A percentile compares a stretch with the other conserved stretches of the same genome.
phyloP scores from a whole-genome alignment of 64 coral and sea anemone genomes.

The Pocillopora damicornis region DNA sequence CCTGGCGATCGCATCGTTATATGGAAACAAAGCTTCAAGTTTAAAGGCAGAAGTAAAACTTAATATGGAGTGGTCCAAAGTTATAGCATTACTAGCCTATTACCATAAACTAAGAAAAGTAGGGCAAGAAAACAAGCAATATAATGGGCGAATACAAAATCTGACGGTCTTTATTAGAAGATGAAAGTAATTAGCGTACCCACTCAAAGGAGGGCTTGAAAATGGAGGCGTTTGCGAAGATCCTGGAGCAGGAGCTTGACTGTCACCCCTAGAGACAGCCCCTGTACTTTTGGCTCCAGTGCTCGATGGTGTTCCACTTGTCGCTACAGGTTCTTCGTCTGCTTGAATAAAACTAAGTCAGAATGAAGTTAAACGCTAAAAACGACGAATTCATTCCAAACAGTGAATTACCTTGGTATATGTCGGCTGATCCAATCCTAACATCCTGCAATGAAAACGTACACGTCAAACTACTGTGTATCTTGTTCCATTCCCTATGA shows the following conservation, averaged over 20 bases:
- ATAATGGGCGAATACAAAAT: too few relatives aligned
- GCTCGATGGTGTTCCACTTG: slow-evolving; percentile 35
- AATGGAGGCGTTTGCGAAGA: slow-evolving; percentile 42
- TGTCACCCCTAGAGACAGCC: slow-evolving; percentile 18
- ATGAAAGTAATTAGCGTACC: not conserved
- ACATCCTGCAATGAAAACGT: slow-evolving; percentile 26
- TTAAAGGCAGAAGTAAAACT: too few relatives aligned
- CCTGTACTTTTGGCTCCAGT: slow-evolving; percentile 11
- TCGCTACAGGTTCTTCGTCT: slow-evolving; percentile 57
- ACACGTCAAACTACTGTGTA: not conserved
- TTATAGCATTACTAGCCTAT: too few relatives aligned
- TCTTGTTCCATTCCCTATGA: not conserved
- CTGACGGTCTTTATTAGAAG: too few relatives aligned
- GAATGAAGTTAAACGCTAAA: not conserved
- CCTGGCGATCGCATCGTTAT: too few relatives aligned
- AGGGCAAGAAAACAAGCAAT: too few relatives aligned
- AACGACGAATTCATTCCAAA: not conserved
- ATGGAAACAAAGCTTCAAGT: too few relatives aligned
- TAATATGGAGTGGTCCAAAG: too few relatives aligned
- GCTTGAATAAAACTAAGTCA: not conserved
- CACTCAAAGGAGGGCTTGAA: not conserved
- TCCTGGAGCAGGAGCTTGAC: slow-evolving; percentile 9
- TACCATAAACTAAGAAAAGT: too few relatives aligned
- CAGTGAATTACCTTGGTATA: slow-evolving; percentile 9
- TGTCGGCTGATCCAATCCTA: slow-evolving; percentile 49